A percentile compares a stretch with the other conserved stretches of the same genome.
Conservation (phyloP, 2,797 vertebrate species). For the Peromyscus eremicus region DNA sequence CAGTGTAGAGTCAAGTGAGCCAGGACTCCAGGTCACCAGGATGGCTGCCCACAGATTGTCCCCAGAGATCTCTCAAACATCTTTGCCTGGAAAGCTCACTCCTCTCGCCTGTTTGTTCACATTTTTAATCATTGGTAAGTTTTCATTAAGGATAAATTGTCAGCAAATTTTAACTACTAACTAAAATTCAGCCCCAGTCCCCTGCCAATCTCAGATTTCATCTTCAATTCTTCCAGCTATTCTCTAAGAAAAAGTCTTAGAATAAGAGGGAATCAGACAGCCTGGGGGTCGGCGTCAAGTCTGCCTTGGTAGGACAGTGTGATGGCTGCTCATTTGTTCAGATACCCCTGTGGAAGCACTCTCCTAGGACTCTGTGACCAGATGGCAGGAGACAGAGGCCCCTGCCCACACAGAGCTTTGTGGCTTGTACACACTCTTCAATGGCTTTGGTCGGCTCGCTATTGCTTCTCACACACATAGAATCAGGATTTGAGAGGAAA, state of each 20-base stretch:
- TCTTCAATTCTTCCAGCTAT: neutral
- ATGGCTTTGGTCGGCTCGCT: neutral
- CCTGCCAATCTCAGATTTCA: slow-evolving; percentile 21
- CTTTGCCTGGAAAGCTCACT: neutral
- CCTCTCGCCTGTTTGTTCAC: neutral
- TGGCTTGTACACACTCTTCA: neutral
- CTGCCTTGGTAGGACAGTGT: neutral
- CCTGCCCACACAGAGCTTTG: neutral
- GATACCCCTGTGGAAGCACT: neutral
- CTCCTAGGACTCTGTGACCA: neutral
- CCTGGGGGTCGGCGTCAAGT: neutral
- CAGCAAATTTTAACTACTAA: neutral
- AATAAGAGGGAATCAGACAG: neutral
- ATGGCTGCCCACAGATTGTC: neutral
- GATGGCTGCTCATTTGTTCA: neutral
- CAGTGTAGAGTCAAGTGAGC: accelerated
- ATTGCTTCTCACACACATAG: neutral
- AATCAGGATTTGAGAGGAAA: neutral
- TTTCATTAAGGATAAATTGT: neutral
- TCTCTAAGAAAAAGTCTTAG: neutral
- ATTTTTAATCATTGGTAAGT: neutral
- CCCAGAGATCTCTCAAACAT: neutral
- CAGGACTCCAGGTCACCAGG: accelerated
- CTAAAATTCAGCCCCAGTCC: neutral
- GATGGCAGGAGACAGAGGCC: neutral